Evolutionary conservation across 2,113 vertebrate species (phyloP), one percentile per base, ranked within the genome.

Genomic region (Solea solea): DNA sequence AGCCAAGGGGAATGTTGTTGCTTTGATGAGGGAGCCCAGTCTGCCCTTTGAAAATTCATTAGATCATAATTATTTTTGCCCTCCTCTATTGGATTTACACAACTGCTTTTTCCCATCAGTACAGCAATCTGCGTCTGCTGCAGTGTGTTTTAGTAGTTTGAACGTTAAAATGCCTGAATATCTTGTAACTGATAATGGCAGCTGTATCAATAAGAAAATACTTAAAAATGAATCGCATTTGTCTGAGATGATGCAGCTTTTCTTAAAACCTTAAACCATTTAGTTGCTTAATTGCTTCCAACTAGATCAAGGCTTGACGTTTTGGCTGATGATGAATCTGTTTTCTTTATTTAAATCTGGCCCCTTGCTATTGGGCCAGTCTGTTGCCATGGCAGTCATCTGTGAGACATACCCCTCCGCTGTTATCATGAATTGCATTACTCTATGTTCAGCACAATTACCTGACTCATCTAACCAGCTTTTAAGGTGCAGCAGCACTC

Each of bases 351-450:
- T 69, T 76, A 80, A 77, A 73, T 75, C 10, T 13, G 58, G 55
- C 68, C 72, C 59, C 70, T 77, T 64, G 64, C 66, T 80, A 75
- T 76, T 80, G 74, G 80, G 64, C 74, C 64, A 55, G 84, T 72
- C 86, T 77, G 90, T 90, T 91, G 88, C 88, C 82, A 90, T 91
- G 87, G 88, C 74, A 81, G 57, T 89, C 70, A 25, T 85, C 85
- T 82, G 63, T 72, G 78, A 85, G 46, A 51, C 81, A 69, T 68
- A 73, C 68, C 78, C 55, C 60, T 76, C 10, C 83, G 82, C 77
- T 62, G 64, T 76, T 80, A 64, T 80, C 67, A 74, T 15, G 25
- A 83, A 71, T 74, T 72, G 70, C 77, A 87, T 89, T 81, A 83
- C 73, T 75, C 65, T 61, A 74, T 40, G 48, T 80, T 82, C 65